Percentiles rank a stretch among this genome's conserved stretches.
Conservation (phyloP, 2,888 invertebrate genomes). For the Glaucopsyche alexis region DNA sequence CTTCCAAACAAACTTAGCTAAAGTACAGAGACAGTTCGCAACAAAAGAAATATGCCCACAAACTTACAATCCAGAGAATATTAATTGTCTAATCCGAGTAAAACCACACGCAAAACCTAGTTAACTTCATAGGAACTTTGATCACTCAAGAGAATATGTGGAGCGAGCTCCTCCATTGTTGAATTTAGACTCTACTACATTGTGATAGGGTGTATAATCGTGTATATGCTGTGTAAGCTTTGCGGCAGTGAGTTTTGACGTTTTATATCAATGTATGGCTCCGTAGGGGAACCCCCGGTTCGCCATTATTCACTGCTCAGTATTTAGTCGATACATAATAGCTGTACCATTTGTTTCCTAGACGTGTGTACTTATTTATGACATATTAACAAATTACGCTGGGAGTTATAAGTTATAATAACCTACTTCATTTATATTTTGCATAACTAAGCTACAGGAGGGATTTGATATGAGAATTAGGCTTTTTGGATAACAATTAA, state of each 20-base stretch:
- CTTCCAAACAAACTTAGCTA: not conserved
- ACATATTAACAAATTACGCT: conserved; percentile 8
- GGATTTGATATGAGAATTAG: too few relatives aligned
- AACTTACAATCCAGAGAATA: conserved; percentile 14
- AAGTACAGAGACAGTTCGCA: conserved; percentile 1
- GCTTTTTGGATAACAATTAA: too few relatives aligned
- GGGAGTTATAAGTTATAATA: too few relatives aligned
- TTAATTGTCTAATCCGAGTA: conserved; percentile 25
- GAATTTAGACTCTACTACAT: not conserved
- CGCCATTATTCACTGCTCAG: conserved; percentile 38
- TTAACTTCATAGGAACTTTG: conserved; percentile 26
- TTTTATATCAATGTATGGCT: conserved; percentile 61
- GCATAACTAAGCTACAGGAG: too few relatives aligned
- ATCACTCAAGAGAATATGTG: conserved; percentile 27
- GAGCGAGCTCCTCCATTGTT: too few relatives aligned
- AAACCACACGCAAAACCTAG: conserved; percentile 27
- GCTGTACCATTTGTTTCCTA: conserved; percentile 21
- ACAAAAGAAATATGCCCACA: conserved; percentile 21
- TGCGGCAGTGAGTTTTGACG: conserved; percentile 45
- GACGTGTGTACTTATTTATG: conserved; percentile 11
- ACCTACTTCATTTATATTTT: not conserved
- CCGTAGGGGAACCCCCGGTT: conserved; percentile 48
- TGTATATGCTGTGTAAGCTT: not conserved
- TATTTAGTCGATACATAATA: conserved; percentile 35
- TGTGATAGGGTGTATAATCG: too few relatives aligned